Percentiles rank a stretch among this genome's conserved stretches.
Conservation (phyloP, 2,113 vertebrate species). For the Prunella himalayana region DNA sequence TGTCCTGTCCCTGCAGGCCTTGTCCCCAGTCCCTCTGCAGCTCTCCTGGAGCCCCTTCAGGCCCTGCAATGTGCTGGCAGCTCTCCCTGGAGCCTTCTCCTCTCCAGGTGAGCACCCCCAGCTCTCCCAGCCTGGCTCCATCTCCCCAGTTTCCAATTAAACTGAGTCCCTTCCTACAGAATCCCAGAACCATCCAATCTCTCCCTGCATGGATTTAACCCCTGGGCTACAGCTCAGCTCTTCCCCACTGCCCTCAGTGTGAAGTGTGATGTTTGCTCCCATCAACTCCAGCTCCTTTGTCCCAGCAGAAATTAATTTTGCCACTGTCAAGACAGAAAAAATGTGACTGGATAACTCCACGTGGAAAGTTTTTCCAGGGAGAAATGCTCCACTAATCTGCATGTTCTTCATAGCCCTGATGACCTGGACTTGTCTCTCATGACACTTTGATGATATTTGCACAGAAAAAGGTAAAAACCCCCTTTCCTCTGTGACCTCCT, state of each 20-base stretch:
- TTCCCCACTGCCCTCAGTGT: not conserved
- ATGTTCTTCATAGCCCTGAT: fast-evolving
- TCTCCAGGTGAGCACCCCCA: fast-evolving
- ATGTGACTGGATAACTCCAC: not conserved
- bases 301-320: not conserved
- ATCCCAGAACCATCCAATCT: not conserved
- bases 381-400: not conserved
- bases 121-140: not conserved
- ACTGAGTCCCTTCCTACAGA: not conserved
- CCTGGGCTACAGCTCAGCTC: not conserved
- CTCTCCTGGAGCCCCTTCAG: not conserved
- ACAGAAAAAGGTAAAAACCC: fast-evolving
- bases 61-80: not conserved
- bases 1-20: not conserved
- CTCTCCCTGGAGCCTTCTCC: fast-evolving
- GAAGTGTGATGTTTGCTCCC: not conserved
- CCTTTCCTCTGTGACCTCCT: not conserved
- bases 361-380: not conserved
- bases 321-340: not conserved
- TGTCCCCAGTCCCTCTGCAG: not conserved
- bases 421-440: not conserved
- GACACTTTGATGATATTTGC: not conserved
- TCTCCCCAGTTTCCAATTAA: not conserved
- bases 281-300: not conserved
- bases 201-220: not conserved